Base-by-base conservation (phyloP, 2,113 vertebrate genomes). In the Lampris megalopsis region DNA sequence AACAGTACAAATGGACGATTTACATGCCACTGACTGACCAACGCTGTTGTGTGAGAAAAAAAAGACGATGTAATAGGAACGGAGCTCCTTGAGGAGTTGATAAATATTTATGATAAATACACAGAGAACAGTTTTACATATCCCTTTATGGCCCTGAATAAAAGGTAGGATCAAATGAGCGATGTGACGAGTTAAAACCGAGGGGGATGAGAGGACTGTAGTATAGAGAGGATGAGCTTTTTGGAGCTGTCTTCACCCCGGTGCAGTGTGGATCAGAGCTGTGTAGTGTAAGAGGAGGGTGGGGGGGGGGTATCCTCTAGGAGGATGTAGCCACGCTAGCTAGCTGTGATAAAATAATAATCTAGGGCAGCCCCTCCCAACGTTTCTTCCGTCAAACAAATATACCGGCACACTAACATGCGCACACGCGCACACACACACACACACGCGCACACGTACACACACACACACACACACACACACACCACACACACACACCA, bases 271-370 rank as follows among this genome's bases (percentile, higher is more conserved):
- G 80, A 88, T 88, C 84, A 75, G 60, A 86, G 57, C 64, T 11
- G 73, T 67, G 80, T 13, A 62, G 73, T 45, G 41, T 49, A 5
- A 38, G n/a, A 59, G 60, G 71, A 79, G 77, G 77, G 80, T 61
- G 68, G 68, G 69, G 77, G 87, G 90, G 90, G 88, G 75, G 69
- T n/a, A 89, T 89, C 86, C 88, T 89, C 73, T 82, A 53, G 77
- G 82, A 92, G 85, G 85, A 68, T 67, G 64, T 71, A 89, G 77
- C 86, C 80, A 61, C 41, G 83, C 83, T 85, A 84, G 77, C 78
- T 57, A 77, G 79, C 84, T 58, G 64, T 86, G 86, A 94, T 93
- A 85, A 93, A 92, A 93, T 92, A 92, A 94, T 93, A 90, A 95
- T 94, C 91, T 93, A 91, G 93, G 92, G 75, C 93, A 93, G 83